Percentiles rank a stretch among this genome's conserved stretches.
These are phyloP conservation scores for Charina bottae DNA, from an alignment of 2,113 vertebrate genomes.

Conservation along the genomic window DNA sequence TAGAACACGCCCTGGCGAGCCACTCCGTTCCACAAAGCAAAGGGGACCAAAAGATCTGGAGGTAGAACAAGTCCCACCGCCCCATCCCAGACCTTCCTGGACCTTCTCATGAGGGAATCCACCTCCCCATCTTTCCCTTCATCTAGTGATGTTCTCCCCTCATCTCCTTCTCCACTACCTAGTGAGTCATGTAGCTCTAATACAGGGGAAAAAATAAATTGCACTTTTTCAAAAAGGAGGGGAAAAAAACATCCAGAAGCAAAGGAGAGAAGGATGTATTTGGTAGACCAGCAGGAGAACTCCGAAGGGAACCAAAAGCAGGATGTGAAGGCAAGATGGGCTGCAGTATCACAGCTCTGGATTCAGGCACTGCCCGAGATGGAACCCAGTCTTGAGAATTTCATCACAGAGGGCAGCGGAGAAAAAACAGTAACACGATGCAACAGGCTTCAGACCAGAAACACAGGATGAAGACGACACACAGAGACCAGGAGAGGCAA, in stretches of 20 bases:
- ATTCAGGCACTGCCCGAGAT: not conserved
- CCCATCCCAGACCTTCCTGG: no score
- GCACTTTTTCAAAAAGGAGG: not conserved
- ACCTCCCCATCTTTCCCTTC: not conserved
- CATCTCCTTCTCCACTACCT: not conserved
- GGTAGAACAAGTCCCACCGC: not conserved
- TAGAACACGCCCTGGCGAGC: accelerated
- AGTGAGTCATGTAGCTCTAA: not conserved
- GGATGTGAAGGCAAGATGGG: not conserved
- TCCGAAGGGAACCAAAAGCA: not conserved
- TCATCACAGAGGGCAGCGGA: no score
- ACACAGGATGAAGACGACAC: no score
- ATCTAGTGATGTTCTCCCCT: not conserved
- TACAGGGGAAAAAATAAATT: no score
- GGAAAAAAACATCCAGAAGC: not conserved
- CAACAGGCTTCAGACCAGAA: no score
- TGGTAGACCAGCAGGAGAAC: not conserved
- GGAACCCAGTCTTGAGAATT: not conserved
- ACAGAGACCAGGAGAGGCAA: no score
- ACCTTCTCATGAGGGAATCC: not conserved
- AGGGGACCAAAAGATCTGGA: not conserved
- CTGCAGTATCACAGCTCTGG: not conserved
- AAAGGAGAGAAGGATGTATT: not conserved
- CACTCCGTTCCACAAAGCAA: accelerated
- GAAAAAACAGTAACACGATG: no score